phyloP scores from a whole-genome alignment of 2,113 vertebrate genomes.

The Menura novaehollandiae region DNA sequence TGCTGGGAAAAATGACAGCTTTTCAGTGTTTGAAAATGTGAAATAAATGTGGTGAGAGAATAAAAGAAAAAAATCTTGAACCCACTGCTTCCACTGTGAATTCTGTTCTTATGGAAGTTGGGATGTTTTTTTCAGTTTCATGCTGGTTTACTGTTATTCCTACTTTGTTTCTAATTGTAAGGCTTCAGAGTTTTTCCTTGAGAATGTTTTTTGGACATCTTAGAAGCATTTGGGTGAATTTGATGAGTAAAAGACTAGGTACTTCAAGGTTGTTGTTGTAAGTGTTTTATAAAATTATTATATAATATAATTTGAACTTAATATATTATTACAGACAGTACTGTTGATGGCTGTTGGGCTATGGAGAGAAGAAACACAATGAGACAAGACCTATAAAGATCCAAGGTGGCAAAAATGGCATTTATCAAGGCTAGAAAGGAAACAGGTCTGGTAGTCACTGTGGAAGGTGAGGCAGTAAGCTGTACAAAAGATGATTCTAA shows the following conservation, averaged over 20 bases:
- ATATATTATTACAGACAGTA: neutral
- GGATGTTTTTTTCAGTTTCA: neutral
- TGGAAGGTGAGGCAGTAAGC: neutral
- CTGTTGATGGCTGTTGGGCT: neutral
- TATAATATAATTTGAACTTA: neutral
- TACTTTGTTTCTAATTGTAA: neutral
- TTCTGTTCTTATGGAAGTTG: neutral
- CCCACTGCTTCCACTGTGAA: neutral
- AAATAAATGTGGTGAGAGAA: conserved; percentile 8
- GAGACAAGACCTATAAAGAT: neutral
- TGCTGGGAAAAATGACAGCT: neutral
- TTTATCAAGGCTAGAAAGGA: neutral
- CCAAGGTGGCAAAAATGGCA: neutral
- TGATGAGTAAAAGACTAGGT: neutral
- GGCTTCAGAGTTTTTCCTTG: neutral
- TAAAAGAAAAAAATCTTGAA: conserved; percentile 4
- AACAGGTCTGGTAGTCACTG: neutral
- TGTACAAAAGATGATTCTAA: neutral
- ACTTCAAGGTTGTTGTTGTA: neutral
- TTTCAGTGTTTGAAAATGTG: conserved; percentile 25
- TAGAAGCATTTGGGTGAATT: neutral
- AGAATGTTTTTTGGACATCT: neutral
- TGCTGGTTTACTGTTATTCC: neutral
- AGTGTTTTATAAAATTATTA: neutral
- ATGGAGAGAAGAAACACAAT: neutral